Evolutionary conservation across 2,797 vertebrate genomes (phyloP), one percentile per base, ranked within the genome.

Genomic region (Pantherophis vulpinus): DNA sequence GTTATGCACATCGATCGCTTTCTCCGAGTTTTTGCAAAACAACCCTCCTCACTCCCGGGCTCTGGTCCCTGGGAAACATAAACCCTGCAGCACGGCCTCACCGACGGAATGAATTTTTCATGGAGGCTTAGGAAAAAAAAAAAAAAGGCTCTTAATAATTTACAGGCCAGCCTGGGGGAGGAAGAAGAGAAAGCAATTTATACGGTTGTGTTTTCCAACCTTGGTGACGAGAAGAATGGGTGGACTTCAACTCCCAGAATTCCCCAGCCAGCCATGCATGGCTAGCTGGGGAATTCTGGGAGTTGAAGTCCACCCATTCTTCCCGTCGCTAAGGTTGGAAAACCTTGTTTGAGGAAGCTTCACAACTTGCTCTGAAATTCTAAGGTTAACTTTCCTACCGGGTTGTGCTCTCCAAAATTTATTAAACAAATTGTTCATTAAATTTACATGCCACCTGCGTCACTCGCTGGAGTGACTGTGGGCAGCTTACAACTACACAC

Each of bases 131-230:
- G 91, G 91, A 0, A 27, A 29, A 5, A 12, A 7, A 32, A 87
- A 93, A 96, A 96, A 60, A 60, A 91, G 90, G 13, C 0, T 27
- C 25, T 98, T 2, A 97, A 97, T 97, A 96, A 98, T 98, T 96
- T 54, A 98, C 92, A 91, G 87, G 0, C 70, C 94, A 0, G 23
- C 25, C 0, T 1, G 0, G 13, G 12, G 89, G 83, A 61, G 54
- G 4, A 10, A 61, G 29, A 37, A 56, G 32, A 61, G 16, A 70
- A 27, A 11, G 37, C 74, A 23, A 23, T 79, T 5, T 0, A 37
- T 37, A 42, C 1, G 32, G 70, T 25, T 9, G 16, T 10, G 16
- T 74, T 79, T 79, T 79, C 3, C 70, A 79, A 79, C 18, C 32
- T 42, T 20, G 3, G 37, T 9, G 3, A 11, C 1, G 20, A 18